phyloP scores from a whole-genome alignment of 2,797 vertebrate species.

The Spinus pinus region DNA sequence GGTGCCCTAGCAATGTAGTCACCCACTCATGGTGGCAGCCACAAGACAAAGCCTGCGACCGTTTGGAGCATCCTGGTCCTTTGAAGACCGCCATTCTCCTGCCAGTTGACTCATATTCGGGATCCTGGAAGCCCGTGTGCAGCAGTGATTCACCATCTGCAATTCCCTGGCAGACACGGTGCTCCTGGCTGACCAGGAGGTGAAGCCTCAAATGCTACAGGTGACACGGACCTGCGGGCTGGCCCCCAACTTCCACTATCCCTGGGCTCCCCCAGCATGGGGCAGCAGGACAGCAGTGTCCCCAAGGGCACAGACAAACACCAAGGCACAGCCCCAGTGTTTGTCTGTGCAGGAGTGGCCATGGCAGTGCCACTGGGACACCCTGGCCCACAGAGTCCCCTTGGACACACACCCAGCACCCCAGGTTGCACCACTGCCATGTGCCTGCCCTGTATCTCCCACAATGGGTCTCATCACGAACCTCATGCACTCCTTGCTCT shows the following conservation, averaged over 20 bases:
- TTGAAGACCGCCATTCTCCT: background rate
- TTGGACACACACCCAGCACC: accelerated
- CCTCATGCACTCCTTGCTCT: background rate
- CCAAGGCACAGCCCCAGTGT: background rate
- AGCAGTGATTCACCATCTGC: constrained; percentile 47
- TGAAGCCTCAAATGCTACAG: background rate
- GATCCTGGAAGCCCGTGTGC: background rate
- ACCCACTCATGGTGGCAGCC: accelerated
- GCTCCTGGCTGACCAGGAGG: background rate
- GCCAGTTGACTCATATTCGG: background rate
- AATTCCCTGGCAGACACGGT: background rate
- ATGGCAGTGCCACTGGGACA: accelerated
- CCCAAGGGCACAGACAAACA: background rate
- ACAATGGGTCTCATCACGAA: accelerated
- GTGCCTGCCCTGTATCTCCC: background rate
- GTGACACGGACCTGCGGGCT: accelerated
- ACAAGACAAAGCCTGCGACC: accelerated
- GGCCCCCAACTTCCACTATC: background rate
- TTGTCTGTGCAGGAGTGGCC: background rate
- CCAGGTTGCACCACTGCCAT: accelerated
- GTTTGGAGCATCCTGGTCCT: background rate
- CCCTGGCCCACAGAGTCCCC: background rate
- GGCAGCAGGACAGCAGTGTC: background rate
- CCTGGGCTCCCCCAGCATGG: accelerated
- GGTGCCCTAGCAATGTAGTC: accelerated